Evolutionary conservation across 2,797 vertebrate genomes (phyloP).

Genomic region (Sciurus vulgaris): DNA sequence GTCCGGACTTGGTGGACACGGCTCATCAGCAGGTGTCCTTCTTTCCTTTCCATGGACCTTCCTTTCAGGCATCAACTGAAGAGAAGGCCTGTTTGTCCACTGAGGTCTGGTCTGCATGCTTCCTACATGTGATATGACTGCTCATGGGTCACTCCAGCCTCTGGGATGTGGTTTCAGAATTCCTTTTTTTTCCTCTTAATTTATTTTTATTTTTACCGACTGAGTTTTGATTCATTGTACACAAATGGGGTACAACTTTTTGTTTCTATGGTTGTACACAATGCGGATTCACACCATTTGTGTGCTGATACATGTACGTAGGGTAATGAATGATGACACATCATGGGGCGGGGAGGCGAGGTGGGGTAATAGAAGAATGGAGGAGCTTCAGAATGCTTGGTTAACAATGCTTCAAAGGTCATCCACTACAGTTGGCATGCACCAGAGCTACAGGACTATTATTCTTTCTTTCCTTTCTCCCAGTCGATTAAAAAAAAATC

Average conservation of each 20-base stretch:
- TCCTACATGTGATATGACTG: background rate
- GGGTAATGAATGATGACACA: too few relatives aligned
- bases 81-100: background rate
- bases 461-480: background rate
- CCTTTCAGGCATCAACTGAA: background rate
- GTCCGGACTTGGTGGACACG: fast-evolving
- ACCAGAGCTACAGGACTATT: background rate
- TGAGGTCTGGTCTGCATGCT: background rate
- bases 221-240: too few relatives aligned
- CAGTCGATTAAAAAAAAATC: background rate
- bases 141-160: background rate
- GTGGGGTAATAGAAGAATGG: too few relatives aligned
- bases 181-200: too few relatives aligned
- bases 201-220: too few relatives aligned
- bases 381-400: background rate
- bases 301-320: too few relatives aligned
- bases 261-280: too few relatives aligned
- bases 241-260: too few relatives aligned
- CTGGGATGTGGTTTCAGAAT: background rate
- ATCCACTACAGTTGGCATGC: background rate
- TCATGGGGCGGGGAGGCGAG: too few relatives aligned
- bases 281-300: too few relatives aligned
- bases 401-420: background rate
- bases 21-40: background rate
- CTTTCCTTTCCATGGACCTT: background rate